These are phyloP conservation scores for Cyprinella venusta DNA, from an alignment of 2,797 vertebrate genomes.

Conservation along the genomic window DNA sequence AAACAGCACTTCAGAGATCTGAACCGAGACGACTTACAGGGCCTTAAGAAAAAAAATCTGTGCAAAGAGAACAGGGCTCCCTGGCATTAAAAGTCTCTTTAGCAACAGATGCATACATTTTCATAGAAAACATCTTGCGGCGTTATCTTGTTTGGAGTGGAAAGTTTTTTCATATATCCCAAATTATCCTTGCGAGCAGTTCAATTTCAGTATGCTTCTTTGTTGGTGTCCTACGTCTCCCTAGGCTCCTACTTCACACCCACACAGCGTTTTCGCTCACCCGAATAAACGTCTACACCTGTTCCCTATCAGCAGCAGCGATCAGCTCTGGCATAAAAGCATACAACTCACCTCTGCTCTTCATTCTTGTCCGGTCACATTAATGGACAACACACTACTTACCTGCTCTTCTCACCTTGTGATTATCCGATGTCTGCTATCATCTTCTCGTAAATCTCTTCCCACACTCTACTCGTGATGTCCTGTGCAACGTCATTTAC, in stretches of 20 bases:
- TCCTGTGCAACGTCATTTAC: too few relatives aligned
- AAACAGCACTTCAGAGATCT: conserved; percentile 15
- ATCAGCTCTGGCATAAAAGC: not conserved
- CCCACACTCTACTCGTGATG: too few relatives aligned
- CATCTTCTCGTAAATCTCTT: too few relatives aligned
- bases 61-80: conserved; percentile 7
- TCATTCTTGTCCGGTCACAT: not conserved
- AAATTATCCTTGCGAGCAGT: conserved; percentile 16
- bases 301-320: not conserved
- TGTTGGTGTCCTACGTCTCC: not conserved
- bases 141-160: not conserved
- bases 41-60: conserved; percentile 20
- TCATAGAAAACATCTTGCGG: conserved; percentile 44
- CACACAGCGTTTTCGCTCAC: not conserved
- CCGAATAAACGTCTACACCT: not conserved
- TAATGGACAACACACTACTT: not conserved
- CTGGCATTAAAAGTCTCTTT: conserved; percentile 32
- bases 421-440: too few relatives aligned
- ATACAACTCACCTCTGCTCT: not conserved
- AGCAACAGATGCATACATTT: conserved; percentile 18
- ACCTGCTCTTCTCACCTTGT: not conserved
- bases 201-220: conserved; percentile 6
- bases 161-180: conserved; percentile 10
- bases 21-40: not conserved
- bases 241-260: not conserved